Evolutionary conservation across 2,113 vertebrate species (phyloP).

Genomic region (Rallus limicola): DNA sequence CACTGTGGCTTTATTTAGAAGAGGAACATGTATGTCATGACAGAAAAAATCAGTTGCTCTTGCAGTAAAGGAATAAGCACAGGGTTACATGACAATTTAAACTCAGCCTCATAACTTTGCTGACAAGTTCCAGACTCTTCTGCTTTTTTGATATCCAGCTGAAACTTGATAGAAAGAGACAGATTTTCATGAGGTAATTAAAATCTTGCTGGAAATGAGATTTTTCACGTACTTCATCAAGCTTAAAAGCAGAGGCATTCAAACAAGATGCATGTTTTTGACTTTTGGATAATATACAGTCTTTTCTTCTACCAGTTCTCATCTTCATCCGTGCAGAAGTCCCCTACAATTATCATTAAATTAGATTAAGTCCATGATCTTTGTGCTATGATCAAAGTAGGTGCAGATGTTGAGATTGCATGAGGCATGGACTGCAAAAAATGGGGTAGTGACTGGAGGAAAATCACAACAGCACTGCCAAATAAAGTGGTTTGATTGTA

Average conservation of each 20-base stretch:
- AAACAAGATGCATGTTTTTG: neutral
- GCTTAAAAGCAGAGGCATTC: neutral
- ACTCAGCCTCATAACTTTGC: neutral
- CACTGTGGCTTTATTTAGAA: neutral
- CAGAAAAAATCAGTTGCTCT: neutral
- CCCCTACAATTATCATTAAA: neutral
- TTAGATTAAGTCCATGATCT: neutral
- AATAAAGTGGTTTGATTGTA: neutral
- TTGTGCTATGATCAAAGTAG: neutral
- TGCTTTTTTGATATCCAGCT: neutral
- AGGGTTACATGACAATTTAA: neutral
- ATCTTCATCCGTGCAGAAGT: neutral
- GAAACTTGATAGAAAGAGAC: neutral
- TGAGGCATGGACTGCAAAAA: neutral
- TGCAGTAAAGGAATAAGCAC: neutral
- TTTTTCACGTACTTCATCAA: slow-evolving; percentile 1
- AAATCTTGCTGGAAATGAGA: neutral
- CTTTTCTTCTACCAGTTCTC: neutral
- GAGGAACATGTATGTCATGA: neutral
- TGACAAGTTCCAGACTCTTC: neutral
- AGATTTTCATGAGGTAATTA: neutral
- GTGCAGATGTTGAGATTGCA: neutral
- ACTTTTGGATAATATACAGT: neutral
- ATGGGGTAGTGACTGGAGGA: neutral
- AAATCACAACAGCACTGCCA: neutral